Evolutionary conservation across 2,888 invertebrate species (phyloP).

Genomic region (Philonicus albiceps): DNA sequence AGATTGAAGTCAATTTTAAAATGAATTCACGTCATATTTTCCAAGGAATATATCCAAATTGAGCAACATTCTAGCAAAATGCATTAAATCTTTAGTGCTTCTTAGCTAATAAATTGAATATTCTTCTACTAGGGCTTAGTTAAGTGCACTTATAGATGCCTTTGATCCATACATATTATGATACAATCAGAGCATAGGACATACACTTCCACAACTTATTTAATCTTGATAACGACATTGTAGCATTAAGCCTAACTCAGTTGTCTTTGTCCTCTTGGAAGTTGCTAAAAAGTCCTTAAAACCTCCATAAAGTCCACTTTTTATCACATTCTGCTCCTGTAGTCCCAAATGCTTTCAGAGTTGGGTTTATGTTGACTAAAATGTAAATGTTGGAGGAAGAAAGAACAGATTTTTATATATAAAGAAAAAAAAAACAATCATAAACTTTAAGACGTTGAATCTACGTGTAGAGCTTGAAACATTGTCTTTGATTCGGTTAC

Average conservation of each 20-base stretch:
- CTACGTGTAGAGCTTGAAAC: background rate
- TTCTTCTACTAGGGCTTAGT: background rate
- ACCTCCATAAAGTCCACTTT: background rate
- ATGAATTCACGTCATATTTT: background rate
- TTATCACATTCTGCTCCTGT: background rate
- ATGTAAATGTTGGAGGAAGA: background rate
- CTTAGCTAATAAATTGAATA: background rate
- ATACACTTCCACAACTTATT: background rate
- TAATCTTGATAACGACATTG: background rate
- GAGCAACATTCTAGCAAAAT: background rate
- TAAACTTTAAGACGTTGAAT: background rate
- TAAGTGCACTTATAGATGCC: background rate
- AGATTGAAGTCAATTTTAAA: background rate
- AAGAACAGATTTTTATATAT: background rate
- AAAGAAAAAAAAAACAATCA: background rate
- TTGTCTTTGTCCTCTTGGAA: background rate
- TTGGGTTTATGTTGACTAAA: background rate
- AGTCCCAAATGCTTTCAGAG: background rate
- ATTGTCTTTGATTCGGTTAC: background rate
- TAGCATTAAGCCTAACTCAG: background rate
- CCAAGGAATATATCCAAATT: background rate
- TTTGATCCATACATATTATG: background rate
- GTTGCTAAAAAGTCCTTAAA: background rate
- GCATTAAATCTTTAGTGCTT: background rate
- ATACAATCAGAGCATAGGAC: background rate